Evolutionary conservation across 2,888 invertebrate genomes (phyloP).

Genomic region (Seira musarum): DNA sequence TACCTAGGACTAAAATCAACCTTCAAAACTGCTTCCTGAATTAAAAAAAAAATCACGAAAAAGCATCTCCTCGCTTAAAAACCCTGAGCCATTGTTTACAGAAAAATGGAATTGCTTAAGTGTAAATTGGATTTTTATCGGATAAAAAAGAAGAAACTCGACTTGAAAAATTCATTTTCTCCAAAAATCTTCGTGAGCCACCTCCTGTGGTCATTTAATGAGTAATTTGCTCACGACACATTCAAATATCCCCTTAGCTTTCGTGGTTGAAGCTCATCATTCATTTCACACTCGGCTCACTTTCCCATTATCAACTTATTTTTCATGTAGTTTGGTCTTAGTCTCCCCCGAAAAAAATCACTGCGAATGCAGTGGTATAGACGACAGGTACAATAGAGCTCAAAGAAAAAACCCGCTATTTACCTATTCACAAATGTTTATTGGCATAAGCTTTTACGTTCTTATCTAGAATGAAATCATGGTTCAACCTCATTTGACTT

Average conservation of each 20-base stretch:
- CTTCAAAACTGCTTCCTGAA: slow-evolving; percentile 40
- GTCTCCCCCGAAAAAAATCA: no score
- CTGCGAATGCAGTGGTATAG: not conserved
- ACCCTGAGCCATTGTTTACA: not conserved
- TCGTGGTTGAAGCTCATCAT: slow-evolving; percentile 50
- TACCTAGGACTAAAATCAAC: not conserved
- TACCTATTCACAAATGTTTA: slow-evolving; percentile 22
- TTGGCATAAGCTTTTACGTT: slow-evolving; percentile 26
- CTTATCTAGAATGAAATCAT: slow-evolving; percentile 20
- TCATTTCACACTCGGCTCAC: slow-evolving; percentile 20
- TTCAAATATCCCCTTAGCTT: slow-evolving; percentile 34
- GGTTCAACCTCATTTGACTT: slow-evolving; percentile 44
- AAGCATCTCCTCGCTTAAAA: not conserved
- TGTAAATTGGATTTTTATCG: slow-evolving; percentile 37
- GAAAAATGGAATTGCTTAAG: slow-evolving; percentile 27
- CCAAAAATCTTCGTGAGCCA: slow-evolving; percentile 36
- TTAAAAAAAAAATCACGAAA: slow-evolving; percentile 26
- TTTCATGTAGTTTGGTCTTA: slow-evolving; percentile 20
- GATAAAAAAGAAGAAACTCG: slow-evolving; percentile 25
- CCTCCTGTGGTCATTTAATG: slow-evolving; percentile 58
- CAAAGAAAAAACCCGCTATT: slow-evolving; percentile 36
- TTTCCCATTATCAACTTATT: not conserved
- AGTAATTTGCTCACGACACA: slow-evolving; percentile 57
- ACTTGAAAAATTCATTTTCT: not conserved
- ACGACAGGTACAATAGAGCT: slow-evolving; percentile 3